Base-by-base conservation (phyloP, 1,140 invertebrate genomes). In the Trachymyrmex cornetzi region DNA sequence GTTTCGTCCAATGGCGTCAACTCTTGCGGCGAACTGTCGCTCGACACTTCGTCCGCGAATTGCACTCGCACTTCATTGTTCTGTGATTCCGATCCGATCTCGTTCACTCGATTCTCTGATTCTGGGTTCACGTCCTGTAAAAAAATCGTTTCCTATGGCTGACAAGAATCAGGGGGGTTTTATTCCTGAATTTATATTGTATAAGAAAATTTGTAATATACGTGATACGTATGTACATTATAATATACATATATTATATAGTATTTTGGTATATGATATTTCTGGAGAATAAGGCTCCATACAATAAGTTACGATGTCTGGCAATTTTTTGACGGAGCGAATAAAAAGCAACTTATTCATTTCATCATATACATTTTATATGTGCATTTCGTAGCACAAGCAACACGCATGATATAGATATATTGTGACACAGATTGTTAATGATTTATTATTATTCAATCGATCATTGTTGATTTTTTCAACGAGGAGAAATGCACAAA, bases 31-130 rank as follows among this genome's bases (percentile, higher is more conserved):
- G 95, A 87, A 9, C 96, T 95, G 53, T 96, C 96, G 86, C 93
- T 96, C 72, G 93, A 92, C 82, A 96, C 94, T 71, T 96, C 95
- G 85, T 96, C 96, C 6, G 96, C 96, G 93, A 96, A 97, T 38
- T 96, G 96, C 11, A 97, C 96, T 66, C 96, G 95, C 16, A 97
- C 96, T 89, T 97, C 96, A 88, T 96, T 96, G 90, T 96, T 96
- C 88, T 96, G 96, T 5, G 96, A 97, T 89, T 96, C 96, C 0
- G 96, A 96, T 34, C 86, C 94, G 64, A 92, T 91, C 75, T 94
- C 94, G 91, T 92, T 94, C 72, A 93, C 94, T 86, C 93, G 94
- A 92, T 96, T 95, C 90, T 96, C 94, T 14, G 95, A 94, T 74
- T 95, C 95, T 55, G 92, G 94, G 90, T 95, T 94, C 72, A 92